Percentiles rank a stretch among this genome's conserved stretches.
These are phyloP conservation scores for Noctua janthe DNA, from an alignment of 2,888 invertebrate species.

Conservation along the genomic window DNA sequence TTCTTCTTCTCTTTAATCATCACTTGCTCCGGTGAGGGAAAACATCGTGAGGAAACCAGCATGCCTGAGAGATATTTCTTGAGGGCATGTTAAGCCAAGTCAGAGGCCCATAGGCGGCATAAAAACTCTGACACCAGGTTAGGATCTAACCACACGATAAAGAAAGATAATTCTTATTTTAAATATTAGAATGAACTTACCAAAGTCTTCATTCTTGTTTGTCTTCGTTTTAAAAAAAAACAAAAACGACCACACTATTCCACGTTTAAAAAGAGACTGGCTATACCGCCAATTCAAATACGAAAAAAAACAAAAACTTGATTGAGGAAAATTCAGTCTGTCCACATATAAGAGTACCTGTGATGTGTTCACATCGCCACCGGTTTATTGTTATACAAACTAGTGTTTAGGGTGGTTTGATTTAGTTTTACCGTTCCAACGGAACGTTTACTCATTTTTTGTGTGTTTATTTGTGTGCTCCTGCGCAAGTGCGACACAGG, in stretches of 20 bases:
- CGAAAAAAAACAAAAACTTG: slow-evolving; percentile 65
- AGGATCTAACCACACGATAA: too few relatives aligned
- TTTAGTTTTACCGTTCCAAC: slow-evolving; percentile 52
- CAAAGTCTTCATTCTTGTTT: slow-evolving; percentile 49
- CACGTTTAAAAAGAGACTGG: slow-evolving; percentile 74
- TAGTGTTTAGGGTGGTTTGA: slow-evolving; percentile 43
- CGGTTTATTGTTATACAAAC: slow-evolving; percentile 55
- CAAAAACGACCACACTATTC: slow-evolving; percentile 55
- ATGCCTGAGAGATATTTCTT: too few relatives aligned
- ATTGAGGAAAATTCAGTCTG: slow-evolving; percentile 69
- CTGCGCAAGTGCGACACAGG: not conserved
- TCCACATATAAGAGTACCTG: slow-evolving; percentile 14
- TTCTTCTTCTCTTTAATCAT: too few relatives aligned
- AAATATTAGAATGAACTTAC: slow-evolving; percentile 41
- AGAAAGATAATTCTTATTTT: not conserved
- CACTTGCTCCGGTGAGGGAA: too few relatives aligned
- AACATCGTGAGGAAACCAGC: too few relatives aligned
- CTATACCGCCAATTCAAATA: slow-evolving; percentile 61
- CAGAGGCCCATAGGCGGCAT: too few relatives aligned
- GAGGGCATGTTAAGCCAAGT: too few relatives aligned
- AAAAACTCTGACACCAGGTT: too few relatives aligned
- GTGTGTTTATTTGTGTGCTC: slow-evolving; percentile 8
- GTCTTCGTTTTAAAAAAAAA: slow-evolving; percentile 14
- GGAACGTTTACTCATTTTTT: slow-evolving; percentile 47
- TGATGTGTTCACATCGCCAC: slow-evolving; percentile 34